Base-by-base conservation (phyloP, 2,113 vertebrate genomes). In the Cololabis saira region DNA sequence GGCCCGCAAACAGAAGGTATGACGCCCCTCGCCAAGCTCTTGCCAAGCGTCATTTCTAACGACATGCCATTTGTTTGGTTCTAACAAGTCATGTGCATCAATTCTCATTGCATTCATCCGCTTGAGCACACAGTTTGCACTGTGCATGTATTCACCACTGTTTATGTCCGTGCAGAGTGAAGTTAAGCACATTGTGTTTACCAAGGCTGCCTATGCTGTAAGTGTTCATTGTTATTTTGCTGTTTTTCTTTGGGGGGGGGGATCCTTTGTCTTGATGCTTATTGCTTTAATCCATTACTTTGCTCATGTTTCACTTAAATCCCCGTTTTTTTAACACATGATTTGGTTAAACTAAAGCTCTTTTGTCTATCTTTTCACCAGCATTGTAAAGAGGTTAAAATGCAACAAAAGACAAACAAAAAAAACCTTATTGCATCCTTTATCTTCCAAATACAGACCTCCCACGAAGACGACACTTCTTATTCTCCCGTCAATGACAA, bases 401-500 rank as follows among this genome's bases (percentile, higher is more conserved):
- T 18, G 42, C 17, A 3, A 12, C 2, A 49, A 11, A n/a, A 17
- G 5, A 2, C 7, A 22, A 51, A 55, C 13, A 44, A 14, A 33
- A 27, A 48, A 14, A 30, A n/a, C 21, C 56, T 40, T 61, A 53
- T 76, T 7, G 1, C 1, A 18, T 12, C 5, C 47, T 50, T 44
- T 41, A 43, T 21, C 22, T 56, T 52, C 24, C 22, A 10, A 41
- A 24, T 4, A 4, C 70, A 94, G 92, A 57, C 65, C 0, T 72
- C 84, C 3, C 12, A 61, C n/a, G 90, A 90, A 60, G 85, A 89
- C 0, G 87, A 92, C 19, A 88, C 86, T 0, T 68, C 81, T 2
- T 94, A 93, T 52, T 76, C 78, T 44, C 90, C 91, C 0, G 91
- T 91, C 48, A 87, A 18, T 44, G 73, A 76, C 54, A 94, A 92